phyloP scores from a whole-genome alignment of 2,113 vertebrate species.

The Megaptera novaeangliae region DNA sequence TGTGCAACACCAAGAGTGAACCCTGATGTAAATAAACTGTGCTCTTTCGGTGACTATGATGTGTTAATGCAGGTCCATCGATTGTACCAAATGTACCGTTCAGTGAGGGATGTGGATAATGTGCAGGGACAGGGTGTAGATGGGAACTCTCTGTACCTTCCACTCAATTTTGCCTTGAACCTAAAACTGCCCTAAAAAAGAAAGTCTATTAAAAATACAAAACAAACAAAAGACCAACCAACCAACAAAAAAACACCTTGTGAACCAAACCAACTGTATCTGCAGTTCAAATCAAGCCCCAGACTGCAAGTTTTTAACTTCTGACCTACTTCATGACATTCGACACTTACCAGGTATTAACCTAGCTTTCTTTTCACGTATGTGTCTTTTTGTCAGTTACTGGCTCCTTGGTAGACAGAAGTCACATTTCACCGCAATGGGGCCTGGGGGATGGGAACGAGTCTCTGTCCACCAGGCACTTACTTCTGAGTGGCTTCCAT shows the following conservation, averaged over 20 bases:
- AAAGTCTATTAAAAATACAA: not conserved
- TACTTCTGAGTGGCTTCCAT: constrained; percentile 98
- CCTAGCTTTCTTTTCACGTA: not conserved
- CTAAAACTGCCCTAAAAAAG: not conserved
- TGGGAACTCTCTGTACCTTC: not conserved
- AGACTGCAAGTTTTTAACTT: not conserved
- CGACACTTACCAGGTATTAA: not conserved
- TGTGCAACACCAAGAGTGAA: not conserved
- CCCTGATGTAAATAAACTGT: not conserved
- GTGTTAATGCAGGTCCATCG: not conserved
- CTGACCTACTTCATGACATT: not conserved
- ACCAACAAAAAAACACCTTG: not conserved
- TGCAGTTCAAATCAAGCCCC: not conserved
- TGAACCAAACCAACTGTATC: not conserved
- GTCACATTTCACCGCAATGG: not conserved
- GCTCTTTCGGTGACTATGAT: not conserved
- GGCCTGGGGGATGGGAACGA: rapidly evolving
- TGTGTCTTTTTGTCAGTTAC: not conserved
- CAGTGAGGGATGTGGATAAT: not conserved
- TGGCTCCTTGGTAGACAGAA: not conserved
- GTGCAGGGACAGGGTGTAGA: not conserved
- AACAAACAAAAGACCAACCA: not conserved
- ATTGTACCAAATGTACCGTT: not conserved
- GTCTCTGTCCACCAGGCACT: constrained; percentile 67
- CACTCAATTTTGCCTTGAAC: not conserved